Base-by-base conservation (phyloP, 2,113 vertebrate species). In the Orthonyx spaldingii region DNA sequence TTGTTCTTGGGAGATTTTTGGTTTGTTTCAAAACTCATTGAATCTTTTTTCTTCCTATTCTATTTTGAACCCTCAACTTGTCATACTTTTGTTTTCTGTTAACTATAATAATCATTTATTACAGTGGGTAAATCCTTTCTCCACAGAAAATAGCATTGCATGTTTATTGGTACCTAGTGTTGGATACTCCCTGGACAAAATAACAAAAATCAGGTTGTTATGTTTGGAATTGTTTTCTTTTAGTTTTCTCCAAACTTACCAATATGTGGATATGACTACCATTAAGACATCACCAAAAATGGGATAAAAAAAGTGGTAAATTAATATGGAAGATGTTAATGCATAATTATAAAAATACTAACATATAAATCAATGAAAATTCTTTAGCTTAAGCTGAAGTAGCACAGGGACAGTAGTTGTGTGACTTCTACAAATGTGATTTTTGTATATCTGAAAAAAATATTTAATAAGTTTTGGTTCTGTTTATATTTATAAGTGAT, bases 141-240 rank as follows among this genome's bases (percentile, higher is more conserved):
- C 27, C 6, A 20, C 11, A 42, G 42, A 69, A 68, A 87, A 39
- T 10, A 1, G 2, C 35, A 32, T n/a, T 46, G 4, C 4, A 21
- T 70, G 72, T 83, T 59, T 69, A 47, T 52, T 84, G 20, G 22
- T 60, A 68, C 1, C 12, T 2, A 26, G 2, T 46, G 5, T 27
- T 66, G 13, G 7, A 27, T 63, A 16, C 3, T 63, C 79, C 11
- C 16, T 53, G 21, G 3, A 70, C n/a, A 79, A 90, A 89, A 70
- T 19, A 42, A 39, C 2, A 52, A 71, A 87, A 80, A 59, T 16
- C 22, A 53, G 3, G 1, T 41, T 50, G 6, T 16, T 41, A 3
- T 3, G 0, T 24, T n/a, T 10, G 1, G 12, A 0, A 12, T 11
- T 32, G n/a, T 44, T 80, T 44, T 7, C 22, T 61, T 83, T 27